phyloP scores from a whole-genome alignment of 1,140 invertebrate species.

The Bradysia coprophila region DNA sequence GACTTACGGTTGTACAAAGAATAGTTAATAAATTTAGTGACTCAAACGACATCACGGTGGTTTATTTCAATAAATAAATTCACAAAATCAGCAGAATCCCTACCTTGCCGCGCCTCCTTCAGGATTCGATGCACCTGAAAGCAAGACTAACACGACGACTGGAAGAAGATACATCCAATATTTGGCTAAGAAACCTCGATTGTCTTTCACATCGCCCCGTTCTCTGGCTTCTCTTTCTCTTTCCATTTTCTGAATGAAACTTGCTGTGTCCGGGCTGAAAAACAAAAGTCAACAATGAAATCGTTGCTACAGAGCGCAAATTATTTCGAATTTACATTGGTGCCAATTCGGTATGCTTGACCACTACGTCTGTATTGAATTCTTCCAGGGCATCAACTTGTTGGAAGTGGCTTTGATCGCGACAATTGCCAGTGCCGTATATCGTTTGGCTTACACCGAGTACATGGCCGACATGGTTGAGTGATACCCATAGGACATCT shows the following conservation, averaged over 20 bases:
- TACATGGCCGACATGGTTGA: constrained; percentile 50
- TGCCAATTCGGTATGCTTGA: constrained; percentile 49
- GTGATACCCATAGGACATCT: constrained; percentile 49
- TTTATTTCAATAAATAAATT: too few species aligned
- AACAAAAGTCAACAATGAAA: constrained; percentile 11
- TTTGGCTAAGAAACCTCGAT: constrained; percentile 88
- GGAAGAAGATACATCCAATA: constrained; percentile 97
- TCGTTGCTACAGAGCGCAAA: neutral
- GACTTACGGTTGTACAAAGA: too few species aligned
- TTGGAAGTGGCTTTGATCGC: constrained; percentile 26
- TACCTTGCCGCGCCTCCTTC: constrained; percentile 44
- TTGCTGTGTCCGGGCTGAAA: constrained; percentile 71
- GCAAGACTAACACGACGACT: constrained; percentile 62
- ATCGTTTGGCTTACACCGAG: constrained; percentile 39
- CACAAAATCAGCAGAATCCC: too few species aligned
- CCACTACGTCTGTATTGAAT: constrained; percentile 53
- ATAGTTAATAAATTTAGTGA: too few species aligned
- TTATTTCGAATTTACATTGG: constrained; percentile 40
- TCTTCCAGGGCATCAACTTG: constrained; percentile 26
- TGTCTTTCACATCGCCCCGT: constrained; percentile 78
- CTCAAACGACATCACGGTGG: too few species aligned
- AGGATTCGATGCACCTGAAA: constrained; percentile 67
- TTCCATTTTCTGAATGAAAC: constrained; percentile 82
- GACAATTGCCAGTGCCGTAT: constrained; percentile 26
- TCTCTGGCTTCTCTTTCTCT: constrained; percentile 75